Base-by-base conservation (phyloP, 1,140 invertebrate species). In the Apis mellifera region DNA sequence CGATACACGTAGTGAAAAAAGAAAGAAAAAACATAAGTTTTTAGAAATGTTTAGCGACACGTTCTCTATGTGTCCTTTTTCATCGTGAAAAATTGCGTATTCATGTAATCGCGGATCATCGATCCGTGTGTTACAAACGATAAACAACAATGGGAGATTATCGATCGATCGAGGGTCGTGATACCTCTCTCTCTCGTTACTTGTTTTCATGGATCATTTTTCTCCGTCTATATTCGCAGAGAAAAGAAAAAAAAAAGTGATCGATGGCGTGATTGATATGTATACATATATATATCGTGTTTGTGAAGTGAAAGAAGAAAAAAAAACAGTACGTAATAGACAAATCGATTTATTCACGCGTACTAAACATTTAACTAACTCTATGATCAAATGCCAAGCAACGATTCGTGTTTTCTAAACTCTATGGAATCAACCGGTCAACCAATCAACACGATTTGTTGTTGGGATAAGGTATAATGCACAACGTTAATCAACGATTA, bases 31-130 rank as follows among this genome's bases (percentile, higher is more conserved):
- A 50, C n/a, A n/a, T n/a, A n/a, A n/a, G n/a, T n/a, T 52, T n/a
- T 19, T n/a, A 23, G 21, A 50, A 21, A 21, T 32, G 2, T n/a
- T 42, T 32, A 69, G 78, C 59, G 73, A 79, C 89, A 89, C 84
- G 87, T 85, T 90, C 75, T 90, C 75, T 72, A 52, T 90, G 88
- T 89, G 89, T 89, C 85, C 84, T 89, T 84, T 42, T 70, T 66
- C n/a, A 9, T 82, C 19, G 19, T 57, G 32, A 42, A 7, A 42
- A 42, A 50, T 57, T 26, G 15, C 15, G 48, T 50, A 55, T 26
- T 57, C 11, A 32, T 32, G 32, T 32, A 32, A 32, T 26, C 54
- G 60, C 3, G 32, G n/a, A 26, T 26, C 15, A 17, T 23, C 59
- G 48, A 23, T 23, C 32, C 32, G 32, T 42, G 32, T 42, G 4